phyloP scores from a whole-genome alignment of 1,140 invertebrate genomes.

The Diplogasteroides magnus region DNA sequence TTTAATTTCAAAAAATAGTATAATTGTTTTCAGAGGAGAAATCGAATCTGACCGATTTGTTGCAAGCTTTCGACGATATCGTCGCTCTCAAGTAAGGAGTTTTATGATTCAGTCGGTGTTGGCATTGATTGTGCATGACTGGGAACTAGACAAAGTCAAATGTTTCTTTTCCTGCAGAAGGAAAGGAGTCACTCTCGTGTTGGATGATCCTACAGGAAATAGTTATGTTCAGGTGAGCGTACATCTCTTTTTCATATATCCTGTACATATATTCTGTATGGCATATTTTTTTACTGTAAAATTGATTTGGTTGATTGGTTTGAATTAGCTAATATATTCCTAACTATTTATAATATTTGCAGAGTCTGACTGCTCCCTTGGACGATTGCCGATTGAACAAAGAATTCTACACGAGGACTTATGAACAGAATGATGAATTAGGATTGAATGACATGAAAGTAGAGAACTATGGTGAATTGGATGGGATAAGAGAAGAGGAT shows the following conservation, averaged over 20 bases:
- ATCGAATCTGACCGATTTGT: constrained; percentile 37
- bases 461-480: constrained; percentile 62
- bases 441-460: constrained; percentile 90
- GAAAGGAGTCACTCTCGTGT: constrained; percentile 67
- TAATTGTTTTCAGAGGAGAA: constrained; percentile 12
- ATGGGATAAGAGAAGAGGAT: constrained; percentile 41
- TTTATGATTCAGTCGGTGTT: too few species aligned
- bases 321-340: too few species aligned
- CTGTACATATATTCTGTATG: too few species aligned
- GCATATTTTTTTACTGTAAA: too few species aligned
- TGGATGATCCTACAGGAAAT: constrained; percentile 95
- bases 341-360: too few species aligned
- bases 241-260: too few species aligned
- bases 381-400: constrained; percentile 71
- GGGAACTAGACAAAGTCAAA: too few species aligned
- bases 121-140: too few species aligned
- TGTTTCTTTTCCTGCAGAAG: too few species aligned
- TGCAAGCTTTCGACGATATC: constrained; percentile 41
- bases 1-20: too few species aligned
- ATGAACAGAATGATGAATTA: constrained; percentile 88
- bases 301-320: too few species aligned
- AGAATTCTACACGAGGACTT: constrained; percentile 73
- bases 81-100: constrained; percentile 65
- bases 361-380: constrained; percentile 71
- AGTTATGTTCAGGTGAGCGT: constrained; percentile 78